Conservation (phyloP, 2,797 vertebrate species). For the Eidolon dupreanum region DNA sequence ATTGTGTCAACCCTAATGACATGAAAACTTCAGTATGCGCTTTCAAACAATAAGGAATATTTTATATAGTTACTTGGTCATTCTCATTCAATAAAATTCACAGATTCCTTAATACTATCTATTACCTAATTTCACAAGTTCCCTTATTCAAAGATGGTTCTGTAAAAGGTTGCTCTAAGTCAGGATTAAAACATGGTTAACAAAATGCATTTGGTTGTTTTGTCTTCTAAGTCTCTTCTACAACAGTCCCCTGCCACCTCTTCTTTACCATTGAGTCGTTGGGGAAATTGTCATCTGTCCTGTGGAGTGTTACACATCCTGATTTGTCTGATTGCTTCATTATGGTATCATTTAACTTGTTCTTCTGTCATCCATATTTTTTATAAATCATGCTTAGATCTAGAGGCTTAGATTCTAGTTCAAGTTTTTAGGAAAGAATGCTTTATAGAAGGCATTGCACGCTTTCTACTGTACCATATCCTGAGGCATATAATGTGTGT, state of each 20-base stretch:
- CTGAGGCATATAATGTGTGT: not conserved
- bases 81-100: not conserved
- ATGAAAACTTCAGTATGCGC: not conserved
- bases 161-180: not conserved
- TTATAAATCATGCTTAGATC: not conserved
- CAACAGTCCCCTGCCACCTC: not conserved
- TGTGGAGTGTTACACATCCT: not conserved
- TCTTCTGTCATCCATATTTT: not conserved
- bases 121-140: not conserved
- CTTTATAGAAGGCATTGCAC: not conserved
- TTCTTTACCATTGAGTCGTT: not conserved
- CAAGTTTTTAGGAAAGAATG: not conserved
- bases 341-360: not conserved
- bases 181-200: not conserved
- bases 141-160: not conserved
- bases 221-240: not conserved
- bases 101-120: not conserved
- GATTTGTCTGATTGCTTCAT: not conserved
- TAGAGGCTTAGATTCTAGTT: not conserved
- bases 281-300: not conserved
- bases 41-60: conserved; percentile 7
- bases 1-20: not conserved
- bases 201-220: not conserved
- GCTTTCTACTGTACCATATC: not conserved
- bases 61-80: not conserved